These are phyloP conservation scores for Mungos mungo DNA, from an alignment of 2,113 vertebrate genomes.

Conservation along the genomic window DNA sequence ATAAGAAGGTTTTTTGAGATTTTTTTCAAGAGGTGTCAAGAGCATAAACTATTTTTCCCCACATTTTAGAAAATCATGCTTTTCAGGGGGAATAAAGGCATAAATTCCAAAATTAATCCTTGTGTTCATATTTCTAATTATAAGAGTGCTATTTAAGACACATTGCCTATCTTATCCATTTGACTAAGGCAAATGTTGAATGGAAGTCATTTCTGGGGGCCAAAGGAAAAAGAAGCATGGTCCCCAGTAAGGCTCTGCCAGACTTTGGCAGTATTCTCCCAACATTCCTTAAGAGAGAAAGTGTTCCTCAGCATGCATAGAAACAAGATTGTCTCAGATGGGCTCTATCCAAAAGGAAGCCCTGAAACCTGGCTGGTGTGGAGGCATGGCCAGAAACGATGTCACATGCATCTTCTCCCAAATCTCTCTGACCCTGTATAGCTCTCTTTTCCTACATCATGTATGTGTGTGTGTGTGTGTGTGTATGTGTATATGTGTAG, in stretches of 20 bases:
- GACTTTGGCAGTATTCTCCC: not conserved
- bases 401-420: not conserved
- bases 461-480: not conserved
- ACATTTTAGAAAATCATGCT: slow-evolving; percentile 17
- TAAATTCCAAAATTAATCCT: not conserved
- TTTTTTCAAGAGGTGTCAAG: not conserved
- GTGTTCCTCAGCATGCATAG: not conserved
- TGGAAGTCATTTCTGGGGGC: not conserved
- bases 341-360: not conserved
- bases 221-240: not conserved
- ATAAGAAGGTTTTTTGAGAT: not conserved
- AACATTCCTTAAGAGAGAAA: not conserved
- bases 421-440: not conserved
- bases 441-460: not conserved
- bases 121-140: not conserved
- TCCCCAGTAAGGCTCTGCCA: not conserved
- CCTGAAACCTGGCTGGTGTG: not conserved
- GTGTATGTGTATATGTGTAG: not conserved
- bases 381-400: not conserved
- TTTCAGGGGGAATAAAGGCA: not conserved
- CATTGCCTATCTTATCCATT: not conserved
- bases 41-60: not conserved
- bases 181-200: slow-evolving; percentile 13
- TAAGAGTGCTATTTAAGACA: slow-evolving; percentile 33
- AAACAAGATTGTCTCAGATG: not conserved